These are phyloP conservation scores for Catalaphyllia jardinei DNA, from an alignment of 64 coral and sea anemone species.

Conservation along the genomic window DNA sequence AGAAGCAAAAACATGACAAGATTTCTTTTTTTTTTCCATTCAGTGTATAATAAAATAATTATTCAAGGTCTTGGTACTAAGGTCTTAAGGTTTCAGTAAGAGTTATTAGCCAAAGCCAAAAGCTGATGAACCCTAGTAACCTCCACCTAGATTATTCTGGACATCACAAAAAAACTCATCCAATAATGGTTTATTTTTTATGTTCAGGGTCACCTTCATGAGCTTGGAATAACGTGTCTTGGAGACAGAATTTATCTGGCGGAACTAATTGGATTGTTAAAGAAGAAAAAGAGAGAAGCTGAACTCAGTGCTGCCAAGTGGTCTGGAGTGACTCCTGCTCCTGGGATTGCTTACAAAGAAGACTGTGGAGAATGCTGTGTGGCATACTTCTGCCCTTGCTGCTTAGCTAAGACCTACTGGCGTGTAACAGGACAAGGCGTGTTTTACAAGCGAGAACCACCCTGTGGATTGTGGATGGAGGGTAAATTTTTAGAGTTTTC, in stretches of 20 bases:
- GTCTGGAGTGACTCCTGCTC: slow-evolving; percentile 81
- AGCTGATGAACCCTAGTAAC: too few relatives aligned
- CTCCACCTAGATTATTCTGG: too few relatives aligned
- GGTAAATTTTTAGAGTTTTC: slow-evolving; percentile 20
- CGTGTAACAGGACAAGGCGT: slow-evolving; percentile 95
- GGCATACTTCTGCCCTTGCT: slow-evolving; percentile 82
- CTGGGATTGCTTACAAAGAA: slow-evolving; percentile 91
- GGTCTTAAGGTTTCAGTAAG: too few relatives aligned
- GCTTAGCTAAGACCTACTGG: slow-evolving; percentile 95
- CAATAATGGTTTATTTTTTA: not conserved
- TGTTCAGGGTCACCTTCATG: slow-evolving; percentile 81
- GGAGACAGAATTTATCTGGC: slow-evolving; percentile 87
- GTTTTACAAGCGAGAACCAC: slow-evolving; percentile 95
- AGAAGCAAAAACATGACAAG: too few relatives aligned
- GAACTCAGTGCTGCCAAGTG: slow-evolving; percentile 80
- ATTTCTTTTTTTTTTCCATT: too few relatives aligned
- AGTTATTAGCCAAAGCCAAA: too few relatives aligned
- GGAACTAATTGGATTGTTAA: slow-evolving; percentile 83
- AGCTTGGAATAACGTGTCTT: slow-evolving; percentile 87
- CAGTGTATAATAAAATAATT: too few relatives aligned
- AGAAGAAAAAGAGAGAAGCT: slow-evolving; percentile 94
- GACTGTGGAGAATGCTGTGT: slow-evolving; percentile 92
- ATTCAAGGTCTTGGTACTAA: too few relatives aligned
- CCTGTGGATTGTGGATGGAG: slow-evolving; percentile 90
- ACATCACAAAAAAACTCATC: too few relatives aligned